Percentiles rank a stretch among this genome's conserved stretches.
Conservation (phyloP, 1,140 invertebrate species). For the Ceratitis capitata region DNA sequence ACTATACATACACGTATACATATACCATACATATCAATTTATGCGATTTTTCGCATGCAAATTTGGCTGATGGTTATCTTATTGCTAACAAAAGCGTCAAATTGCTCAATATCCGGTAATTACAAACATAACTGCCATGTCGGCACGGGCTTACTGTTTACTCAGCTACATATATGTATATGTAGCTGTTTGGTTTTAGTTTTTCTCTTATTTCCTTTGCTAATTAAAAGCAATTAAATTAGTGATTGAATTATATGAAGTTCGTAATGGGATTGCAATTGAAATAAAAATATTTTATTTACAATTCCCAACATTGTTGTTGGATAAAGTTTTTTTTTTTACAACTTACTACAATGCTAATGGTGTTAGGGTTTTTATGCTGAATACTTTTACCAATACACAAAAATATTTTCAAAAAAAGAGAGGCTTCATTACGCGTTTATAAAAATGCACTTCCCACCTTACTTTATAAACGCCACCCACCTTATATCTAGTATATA, state of each 20-base stretch:
- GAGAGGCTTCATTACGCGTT: too few species aligned
- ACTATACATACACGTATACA: too few species aligned
- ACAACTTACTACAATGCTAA: not conserved
- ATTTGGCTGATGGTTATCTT: not conserved
- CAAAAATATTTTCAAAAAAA: too few species aligned
- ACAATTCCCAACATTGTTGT: not conserved
- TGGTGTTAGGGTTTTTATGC: not conserved
- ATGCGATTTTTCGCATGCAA: not conserved
- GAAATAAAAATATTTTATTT: not conserved
- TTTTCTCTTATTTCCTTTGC: not conserved
- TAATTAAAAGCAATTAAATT: slow-evolving; percentile 6
- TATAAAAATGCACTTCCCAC: too few species aligned
- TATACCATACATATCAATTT: not conserved
- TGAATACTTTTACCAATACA: not conserved
- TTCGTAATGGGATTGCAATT: not conserved
- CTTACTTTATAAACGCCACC: not conserved
- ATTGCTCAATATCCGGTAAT: not conserved
- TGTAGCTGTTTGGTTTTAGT: too few species aligned
- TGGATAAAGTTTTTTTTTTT: not conserved
- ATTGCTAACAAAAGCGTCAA: not conserved
- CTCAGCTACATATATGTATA: too few species aligned
- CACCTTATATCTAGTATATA: not conserved
- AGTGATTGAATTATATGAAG: not conserved
- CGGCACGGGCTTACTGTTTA: not conserved
- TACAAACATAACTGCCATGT: not conserved